Base-by-base conservation (phyloP, 2,888 invertebrate genomes). In the Ormyrus labotus region DNA sequence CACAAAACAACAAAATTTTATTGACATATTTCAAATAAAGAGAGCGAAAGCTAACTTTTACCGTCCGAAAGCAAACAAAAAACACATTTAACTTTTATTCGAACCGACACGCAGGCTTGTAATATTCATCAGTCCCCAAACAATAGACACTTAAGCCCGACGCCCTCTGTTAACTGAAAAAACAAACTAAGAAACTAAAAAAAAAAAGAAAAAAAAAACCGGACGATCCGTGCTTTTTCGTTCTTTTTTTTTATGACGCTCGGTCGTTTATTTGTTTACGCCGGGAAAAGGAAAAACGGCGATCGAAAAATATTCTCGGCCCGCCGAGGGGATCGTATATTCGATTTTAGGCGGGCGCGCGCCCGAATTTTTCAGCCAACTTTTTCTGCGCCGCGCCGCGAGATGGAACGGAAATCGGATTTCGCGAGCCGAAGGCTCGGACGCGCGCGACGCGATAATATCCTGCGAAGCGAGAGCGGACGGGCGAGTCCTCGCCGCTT, bases 331-430 rank as follows among this genome's bases (percentile, higher is more conserved):
- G 48, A 13, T 34, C 60, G 53, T 73, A 34, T 78, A 78, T 78
- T 73, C 72, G 78, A 34, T 34, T 53, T 72, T 71, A 67, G 71
- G 47, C 50, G 67, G 71, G 47, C 50, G 67, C 50, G 45, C n/a
- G 50, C 19, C 47, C 65, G 47, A 71, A 76, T 63, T 69, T 76
- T 71, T 71, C 3, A 3, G 3, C 34, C 34, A 4, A 34, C 34
- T 45, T 48, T 64, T 19, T 57, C 60, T 64, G 34, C 60, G 6
- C 8, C 55, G 64, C 50, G 64, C 50, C 48, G 61, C 50, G 63
- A 71, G 64, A 76, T 75, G 67, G 80, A 71, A 71, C 71, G 71
- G 70, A 80, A 80, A 80, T 76, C 75, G 65, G 71, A 76, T 80
- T 80, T 80, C 61, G 53, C 60, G 57, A 58, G 53, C 48, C 60